Percentiles rank a stretch among this genome's conserved stretches.
These are phyloP conservation scores for Falco novaeseelandiae DNA, from an alignment of 2,797 vertebrate genomes.

Conservation along the genomic window DNA sequence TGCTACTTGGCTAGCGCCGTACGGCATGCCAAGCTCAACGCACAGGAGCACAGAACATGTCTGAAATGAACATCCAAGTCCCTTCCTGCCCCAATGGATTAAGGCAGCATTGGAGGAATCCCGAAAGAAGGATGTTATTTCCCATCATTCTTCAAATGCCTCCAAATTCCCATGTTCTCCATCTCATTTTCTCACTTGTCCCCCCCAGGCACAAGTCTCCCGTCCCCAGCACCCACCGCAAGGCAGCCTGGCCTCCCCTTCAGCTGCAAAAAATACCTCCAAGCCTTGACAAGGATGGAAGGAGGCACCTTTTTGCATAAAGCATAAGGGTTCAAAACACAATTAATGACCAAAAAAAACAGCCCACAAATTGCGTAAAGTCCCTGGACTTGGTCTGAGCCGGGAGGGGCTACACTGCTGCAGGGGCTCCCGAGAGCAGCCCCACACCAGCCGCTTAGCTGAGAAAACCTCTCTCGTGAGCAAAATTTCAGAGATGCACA, in stretches of 20 bases:
- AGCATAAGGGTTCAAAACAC: background rate
- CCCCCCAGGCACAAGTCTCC: accelerated
- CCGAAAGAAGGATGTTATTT: background rate
- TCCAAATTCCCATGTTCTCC: background rate
- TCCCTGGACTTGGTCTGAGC: background rate
- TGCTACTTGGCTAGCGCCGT: background rate
- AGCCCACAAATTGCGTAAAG: background rate
- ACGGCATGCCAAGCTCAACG: background rate
- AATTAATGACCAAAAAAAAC: background rate
- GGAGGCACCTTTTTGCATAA: background rate
- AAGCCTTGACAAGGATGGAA: background rate
- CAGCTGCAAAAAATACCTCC: background rate
- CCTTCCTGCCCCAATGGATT: accelerated
- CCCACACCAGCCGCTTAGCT: background rate
- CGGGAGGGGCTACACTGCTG: background rate
- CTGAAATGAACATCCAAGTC: background rate
- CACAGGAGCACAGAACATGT: background rate
- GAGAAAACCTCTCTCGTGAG: background rate
- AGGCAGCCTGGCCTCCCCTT: background rate
- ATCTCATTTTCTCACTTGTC: background rate
- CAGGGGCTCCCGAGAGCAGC: background rate
- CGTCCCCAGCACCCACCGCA: accelerated
- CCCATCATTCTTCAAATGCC: background rate
- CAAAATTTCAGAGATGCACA: background rate
- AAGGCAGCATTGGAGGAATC: background rate